A percentile compares a stretch with the other conserved stretches of the same genome.
Conservation (phyloP, 1,140 invertebrate species). For the Bombus waltoni region DNA sequence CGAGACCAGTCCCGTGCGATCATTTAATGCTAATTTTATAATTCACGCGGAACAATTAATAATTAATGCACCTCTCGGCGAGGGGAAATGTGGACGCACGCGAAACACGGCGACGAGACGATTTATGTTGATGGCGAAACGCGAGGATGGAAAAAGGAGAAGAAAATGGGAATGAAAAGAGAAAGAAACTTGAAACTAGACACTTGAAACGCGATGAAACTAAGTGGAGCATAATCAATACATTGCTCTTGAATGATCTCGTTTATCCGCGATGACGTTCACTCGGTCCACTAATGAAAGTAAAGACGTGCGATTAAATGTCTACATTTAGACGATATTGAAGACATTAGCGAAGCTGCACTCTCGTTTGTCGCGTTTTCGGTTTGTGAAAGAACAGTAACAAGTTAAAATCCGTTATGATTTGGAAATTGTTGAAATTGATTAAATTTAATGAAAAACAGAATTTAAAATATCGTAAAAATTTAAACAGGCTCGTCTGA, state of each 20-base stretch:
- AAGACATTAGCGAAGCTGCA: neutral
- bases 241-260: slow-evolving; percentile 25
- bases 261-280: slow-evolving; percentile 37
- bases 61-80: neutral
- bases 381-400: too few species aligned
- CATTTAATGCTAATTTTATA: neutral
- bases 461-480: too few species aligned
- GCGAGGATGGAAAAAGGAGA: too few species aligned
- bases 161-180: neutral
- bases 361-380: neutral
- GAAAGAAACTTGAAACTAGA: neutral
- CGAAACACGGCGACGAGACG: slow-evolving; percentile 1
- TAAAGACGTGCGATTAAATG: neutral
- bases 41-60: slow-evolving; percentile 22
- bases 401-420: too few species aligned
- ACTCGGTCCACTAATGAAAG: neutral
- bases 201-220: slow-evolving; percentile 29
- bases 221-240: slow-evolving; percentile 47
- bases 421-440: too few species aligned
- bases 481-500: too few species aligned
- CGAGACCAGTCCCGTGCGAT: neutral
- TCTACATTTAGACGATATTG: neutral
- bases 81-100: neutral
- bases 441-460: too few species aligned
- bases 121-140: neutral